Conservation (phyloP, 1,140 invertebrate species). For the Arion vulgaris region DNA sequence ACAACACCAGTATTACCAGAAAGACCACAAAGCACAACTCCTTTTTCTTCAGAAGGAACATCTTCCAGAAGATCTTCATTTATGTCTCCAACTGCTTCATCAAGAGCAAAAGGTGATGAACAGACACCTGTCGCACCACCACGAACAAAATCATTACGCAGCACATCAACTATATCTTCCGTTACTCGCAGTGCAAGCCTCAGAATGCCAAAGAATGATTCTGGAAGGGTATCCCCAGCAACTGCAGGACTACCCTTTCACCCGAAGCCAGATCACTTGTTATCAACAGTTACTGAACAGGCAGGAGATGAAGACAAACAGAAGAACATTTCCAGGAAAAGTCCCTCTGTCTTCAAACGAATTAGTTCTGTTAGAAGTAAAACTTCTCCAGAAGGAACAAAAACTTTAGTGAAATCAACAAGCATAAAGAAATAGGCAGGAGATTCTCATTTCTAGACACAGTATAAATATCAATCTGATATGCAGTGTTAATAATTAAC, state of each 20-base stretch:
- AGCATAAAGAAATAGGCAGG: neutral
- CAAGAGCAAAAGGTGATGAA: constrained; percentile 45
- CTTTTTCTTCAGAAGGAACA: constrained; percentile 30
- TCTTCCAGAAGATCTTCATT: constrained; percentile 50
- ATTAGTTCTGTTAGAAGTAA: constrained; percentile 36
- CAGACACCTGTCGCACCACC: constrained; percentile 32
- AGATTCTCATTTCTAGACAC: too few species aligned
- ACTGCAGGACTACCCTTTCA: constrained; percentile 14
- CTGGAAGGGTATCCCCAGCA: constrained; percentile 22
- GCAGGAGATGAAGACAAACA: constrained; percentile 23
- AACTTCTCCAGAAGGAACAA: constrained; percentile 5
- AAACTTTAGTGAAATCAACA: constrained; percentile 3
- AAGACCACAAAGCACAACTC: constrained; percentile 32
- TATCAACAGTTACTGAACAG: constrained; percentile 43
- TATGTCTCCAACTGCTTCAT: constrained; percentile 63
- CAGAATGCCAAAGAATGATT: constrained; percentile 5
- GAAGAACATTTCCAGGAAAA: constrained; percentile 9
- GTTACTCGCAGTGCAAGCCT: constrained; percentile 27
- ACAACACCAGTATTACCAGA: constrained; percentile 14
- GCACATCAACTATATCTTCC: constrained; percentile 16
- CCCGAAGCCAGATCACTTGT: constrained; percentile 2
- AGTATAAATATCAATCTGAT: too few species aligned
- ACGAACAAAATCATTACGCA: constrained; percentile 37
- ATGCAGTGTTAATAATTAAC: too few species aligned
- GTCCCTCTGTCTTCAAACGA: constrained; percentile 32